These are phyloP conservation scores for Sardina pilchardus DNA, from an alignment of 2,113 vertebrate species.

Conservation along the genomic window DNA sequence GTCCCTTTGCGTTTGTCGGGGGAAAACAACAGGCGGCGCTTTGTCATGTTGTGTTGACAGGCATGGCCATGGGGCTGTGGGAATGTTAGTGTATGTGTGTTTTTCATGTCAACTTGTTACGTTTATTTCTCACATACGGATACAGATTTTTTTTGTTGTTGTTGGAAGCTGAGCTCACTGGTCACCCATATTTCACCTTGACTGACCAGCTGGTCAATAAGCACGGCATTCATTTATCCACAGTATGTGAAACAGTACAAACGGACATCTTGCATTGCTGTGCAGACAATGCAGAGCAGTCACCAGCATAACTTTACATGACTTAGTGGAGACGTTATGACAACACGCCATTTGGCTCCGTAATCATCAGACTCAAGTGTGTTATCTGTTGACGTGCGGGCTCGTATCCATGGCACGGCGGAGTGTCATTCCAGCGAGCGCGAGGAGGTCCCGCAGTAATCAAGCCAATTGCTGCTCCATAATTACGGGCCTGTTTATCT, in stretches of 20 bases:
- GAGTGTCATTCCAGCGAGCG: neutral
- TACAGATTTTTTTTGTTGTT: neutral
- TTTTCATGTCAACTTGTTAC: neutral
- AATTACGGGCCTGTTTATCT: slow-evolving; percentile 41
- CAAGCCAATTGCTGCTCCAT: slow-evolving; percentile 32
- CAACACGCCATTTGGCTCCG: neutral
- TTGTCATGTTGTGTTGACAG: neutral
- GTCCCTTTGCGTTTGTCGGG: neutral
- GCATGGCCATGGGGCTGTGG: neutral
- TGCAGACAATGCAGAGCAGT: neutral
- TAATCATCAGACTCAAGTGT: neutral
- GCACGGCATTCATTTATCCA: neutral
- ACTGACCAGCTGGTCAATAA: neutral
- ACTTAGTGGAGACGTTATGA: neutral
- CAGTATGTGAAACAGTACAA: neutral
- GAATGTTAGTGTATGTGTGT: neutral
- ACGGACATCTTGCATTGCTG: neutral
- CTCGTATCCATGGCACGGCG: neutral
- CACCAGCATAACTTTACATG: neutral
- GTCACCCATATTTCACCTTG: neutral
- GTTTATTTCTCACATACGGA: neutral
- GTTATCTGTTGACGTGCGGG: neutral
- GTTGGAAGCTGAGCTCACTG: neutral
- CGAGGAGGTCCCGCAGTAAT: neutral
- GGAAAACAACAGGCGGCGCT: neutral